Conservation (phyloP, 1,140 invertebrate species). For the Procambarus virginalis region DNA sequence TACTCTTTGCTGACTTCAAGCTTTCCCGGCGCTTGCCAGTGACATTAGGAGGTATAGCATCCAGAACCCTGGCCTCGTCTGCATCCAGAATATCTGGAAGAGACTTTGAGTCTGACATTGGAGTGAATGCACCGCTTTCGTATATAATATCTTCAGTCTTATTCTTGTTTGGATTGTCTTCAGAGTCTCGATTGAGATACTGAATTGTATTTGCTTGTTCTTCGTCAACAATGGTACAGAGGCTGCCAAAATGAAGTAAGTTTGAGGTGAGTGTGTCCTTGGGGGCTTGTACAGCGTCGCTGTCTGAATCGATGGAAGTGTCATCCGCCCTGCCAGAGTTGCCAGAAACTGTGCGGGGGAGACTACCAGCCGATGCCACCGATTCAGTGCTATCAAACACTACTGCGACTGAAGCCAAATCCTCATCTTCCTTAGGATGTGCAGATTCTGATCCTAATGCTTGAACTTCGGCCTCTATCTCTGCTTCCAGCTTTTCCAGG, state of each 20-base stretch:
- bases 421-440: conserved; percentile 3
- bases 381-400: conserved; percentile 59
- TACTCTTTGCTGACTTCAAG: conserved; percentile 33
- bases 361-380: conserved; percentile 33
- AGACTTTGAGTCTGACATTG: conserved; percentile 57
- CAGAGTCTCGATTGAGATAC: background rate
- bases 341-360: conserved; percentile 18
- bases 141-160: background rate
- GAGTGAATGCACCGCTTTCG: conserved; percentile 9
- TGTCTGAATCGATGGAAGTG: conserved; percentile 14
- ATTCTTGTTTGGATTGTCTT: background rate
- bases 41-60: background rate
- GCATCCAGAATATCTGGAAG: conserved; percentile 64
- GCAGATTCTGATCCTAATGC: conserved; percentile 13
- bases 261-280: background rate
- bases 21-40: background rate
- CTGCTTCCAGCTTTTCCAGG: conserved; percentile 55
- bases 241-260: background rate
- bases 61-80: conserved; percentile 44
- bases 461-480: conserved; percentile 51
- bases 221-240: background rate
- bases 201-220: background rate
- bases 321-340: background rate
- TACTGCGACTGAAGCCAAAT: conserved; percentile 2
- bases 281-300: background rate